Conservation (phyloP, 2,797 vertebrate species). For the Orientallactaga sibirica region DNA sequence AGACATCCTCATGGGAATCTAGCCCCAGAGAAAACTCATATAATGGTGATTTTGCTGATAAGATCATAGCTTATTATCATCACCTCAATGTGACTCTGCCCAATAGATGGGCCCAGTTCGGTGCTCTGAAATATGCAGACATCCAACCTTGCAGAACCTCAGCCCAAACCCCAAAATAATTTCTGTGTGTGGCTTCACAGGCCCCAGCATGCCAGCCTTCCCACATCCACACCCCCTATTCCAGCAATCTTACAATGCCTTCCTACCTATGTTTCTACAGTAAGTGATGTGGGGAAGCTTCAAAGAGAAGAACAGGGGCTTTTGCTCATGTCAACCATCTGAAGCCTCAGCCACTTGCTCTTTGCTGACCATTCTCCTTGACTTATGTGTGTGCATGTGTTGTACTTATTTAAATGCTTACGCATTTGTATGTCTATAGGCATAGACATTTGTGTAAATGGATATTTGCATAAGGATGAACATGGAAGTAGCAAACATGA, state of each 20-base stretch:
- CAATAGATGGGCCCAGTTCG: neutral
- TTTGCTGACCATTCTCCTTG: neutral
- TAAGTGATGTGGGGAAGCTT: neutral
- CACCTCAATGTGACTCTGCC: neutral
- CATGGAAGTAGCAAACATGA: neutral
- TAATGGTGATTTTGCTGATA: neutral
- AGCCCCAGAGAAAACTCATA: neutral
- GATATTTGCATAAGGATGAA: neutral
- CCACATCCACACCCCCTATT: neutral
- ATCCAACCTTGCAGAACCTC: too few relatives aligned
- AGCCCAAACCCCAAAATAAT: neutral
- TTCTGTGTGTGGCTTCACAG: neutral
- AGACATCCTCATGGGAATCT: neutral
- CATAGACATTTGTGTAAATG: neutral
- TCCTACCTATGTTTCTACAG: neutral
- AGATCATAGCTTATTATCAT: neutral
- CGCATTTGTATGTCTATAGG: too few relatives aligned
- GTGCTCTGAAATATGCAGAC: neutral
- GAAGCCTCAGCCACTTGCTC: neutral
- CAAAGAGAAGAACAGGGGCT: neutral
- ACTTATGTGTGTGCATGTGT: neutral
- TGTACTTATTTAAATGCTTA: neutral
- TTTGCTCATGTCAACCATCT: neutral
- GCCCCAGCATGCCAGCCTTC: neutral
- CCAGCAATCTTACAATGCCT: neutral